Base-by-base conservation (phyloP, 2,888 invertebrate genomes). In the Eilema sororculum region DNA sequence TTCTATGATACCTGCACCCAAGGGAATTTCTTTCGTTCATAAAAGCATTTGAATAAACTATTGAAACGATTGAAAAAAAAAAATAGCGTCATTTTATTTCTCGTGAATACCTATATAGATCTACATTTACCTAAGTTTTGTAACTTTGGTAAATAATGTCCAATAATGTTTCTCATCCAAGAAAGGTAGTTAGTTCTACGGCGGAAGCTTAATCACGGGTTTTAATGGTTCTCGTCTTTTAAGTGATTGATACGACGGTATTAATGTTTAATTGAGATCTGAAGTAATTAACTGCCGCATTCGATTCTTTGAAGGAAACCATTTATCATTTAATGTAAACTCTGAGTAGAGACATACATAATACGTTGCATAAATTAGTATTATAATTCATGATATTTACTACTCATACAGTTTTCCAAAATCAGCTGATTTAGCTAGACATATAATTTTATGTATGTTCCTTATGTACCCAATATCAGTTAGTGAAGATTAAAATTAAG, bases 211-310 rank as follows among this genome's bases (percentile, higher is more conserved):
- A 52, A 52, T 52, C 52, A n/a, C n/a, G 52, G 52, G 1, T 57
- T 25, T 65, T 62, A 79, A 60, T 60, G 8, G 30, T 60, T 74
- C 67, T 68, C 72, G 65, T 72, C 61, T n/a, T 37, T 63, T 52
- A 16, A 52, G 16, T 72, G 77, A 74, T 68, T 71, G 70, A 74
- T 58, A 52, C 46, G 20, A 4, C 68, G 28, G 30, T 65, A 33
- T 58, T 46, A 52, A n/a, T 52, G n/a, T 52, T 52, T 52, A n/a
- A 52, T 52, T 20, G 52, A 52, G 52, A n/a, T 20, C 57, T 57
- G 24, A 24, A 58, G 24, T 58, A 58, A 58, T 77, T 63, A 56
- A 62, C 67, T 30, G 62, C 65, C 52, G 58, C 41, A 65, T 72
- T 68, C 67, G 70, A 78, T 56, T 20, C 12, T 46, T 46, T 20